A percentile compares a stretch with the other conserved stretches of the same genome.
phyloP scores from a whole-genome alignment of 2,888 invertebrate genomes.

The Cephus runcator region DNA sequence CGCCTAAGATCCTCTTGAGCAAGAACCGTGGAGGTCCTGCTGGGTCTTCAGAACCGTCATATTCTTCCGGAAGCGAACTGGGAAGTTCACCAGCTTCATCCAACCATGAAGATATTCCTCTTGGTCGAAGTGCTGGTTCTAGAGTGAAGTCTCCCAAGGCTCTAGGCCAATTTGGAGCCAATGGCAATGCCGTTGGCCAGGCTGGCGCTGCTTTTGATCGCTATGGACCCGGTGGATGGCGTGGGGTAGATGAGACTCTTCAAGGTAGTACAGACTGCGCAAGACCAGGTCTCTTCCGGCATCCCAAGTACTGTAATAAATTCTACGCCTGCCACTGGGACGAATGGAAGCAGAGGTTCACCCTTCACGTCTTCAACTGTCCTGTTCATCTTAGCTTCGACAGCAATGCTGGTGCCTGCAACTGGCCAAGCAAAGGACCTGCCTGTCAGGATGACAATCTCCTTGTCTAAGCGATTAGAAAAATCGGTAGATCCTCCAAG shows the following conservation, averaged over 20 bases:
- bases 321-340: constrained; percentile 88
- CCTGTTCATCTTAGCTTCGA: constrained; percentile 84
- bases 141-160: constrained; percentile 7
- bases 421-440: constrained; percentile 85
- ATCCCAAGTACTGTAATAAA: constrained; percentile 83
- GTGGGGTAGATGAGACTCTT: constrained; percentile 66
- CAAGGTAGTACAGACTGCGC: constrained; percentile 68
- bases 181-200: constrained; percentile 46
- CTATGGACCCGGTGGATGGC: constrained; percentile 73
- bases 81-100: constrained; percentile 3
- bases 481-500: neutral
- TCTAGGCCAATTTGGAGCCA: constrained; percentile 22
- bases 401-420: constrained; percentile 79
- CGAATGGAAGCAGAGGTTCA: constrained; percentile 78
- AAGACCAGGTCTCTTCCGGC: constrained; percentile 70
- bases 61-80: constrained; percentile 3
- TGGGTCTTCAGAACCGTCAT: neutral
- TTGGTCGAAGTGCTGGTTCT: constrained; percentile 3
- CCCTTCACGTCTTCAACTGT: constrained; percentile 81
- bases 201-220: constrained; percentile 70
- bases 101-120: neutral
- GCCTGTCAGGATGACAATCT: constrained; percentile 79
- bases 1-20: neutral
- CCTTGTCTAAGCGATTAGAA: constrained; percentile 64
- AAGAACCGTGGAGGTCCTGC: neutral